Conservation (phyloP, 2,797 vertebrate species). For the Melanotaenia parkinsoni region DNA sequence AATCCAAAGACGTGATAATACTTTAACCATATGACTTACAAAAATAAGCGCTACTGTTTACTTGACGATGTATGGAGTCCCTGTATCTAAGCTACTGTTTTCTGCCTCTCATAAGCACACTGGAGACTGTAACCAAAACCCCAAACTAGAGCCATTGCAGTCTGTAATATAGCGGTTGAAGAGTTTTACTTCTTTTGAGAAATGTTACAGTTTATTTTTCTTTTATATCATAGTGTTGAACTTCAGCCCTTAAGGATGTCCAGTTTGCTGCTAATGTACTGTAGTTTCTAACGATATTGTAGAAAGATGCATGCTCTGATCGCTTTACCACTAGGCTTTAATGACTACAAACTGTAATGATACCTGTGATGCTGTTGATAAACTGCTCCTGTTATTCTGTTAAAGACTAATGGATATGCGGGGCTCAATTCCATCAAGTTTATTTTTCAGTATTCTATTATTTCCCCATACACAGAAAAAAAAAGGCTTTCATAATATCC, state of each 20-base stretch:
- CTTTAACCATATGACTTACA: constrained; percentile 94
- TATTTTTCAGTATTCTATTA: constrained; percentile 69
- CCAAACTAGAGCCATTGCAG: constrained; percentile 89
- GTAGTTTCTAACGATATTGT: constrained; percentile 86
- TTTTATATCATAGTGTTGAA: constrained; percentile 79
- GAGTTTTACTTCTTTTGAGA: constrained; percentile 84
- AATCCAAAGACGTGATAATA: constrained; percentile 99
- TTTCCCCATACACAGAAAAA: constrained; percentile 81
- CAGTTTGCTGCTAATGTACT: constrained; percentile 94
- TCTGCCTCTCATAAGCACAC: constrained; percentile 95
- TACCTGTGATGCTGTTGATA: constrained; percentile 83
- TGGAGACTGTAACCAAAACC: constrained; percentile 91
- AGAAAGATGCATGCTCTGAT: constrained; percentile 91
- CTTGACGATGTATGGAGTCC: constrained; percentile 95
- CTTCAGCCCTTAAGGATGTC: constrained; percentile 91
- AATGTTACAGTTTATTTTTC: constrained; percentile 81
- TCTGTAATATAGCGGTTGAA: constrained; percentile 88
- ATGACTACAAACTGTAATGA: constrained; percentile 90
- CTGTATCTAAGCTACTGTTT: constrained; percentile 93
- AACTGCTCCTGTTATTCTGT: constrained; percentile 78
- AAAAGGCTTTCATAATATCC: constrained; percentile 59
- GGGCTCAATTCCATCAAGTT: constrained; percentile 79
- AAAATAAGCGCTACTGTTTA: constrained; percentile 98
- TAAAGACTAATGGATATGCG: constrained; percentile 74
- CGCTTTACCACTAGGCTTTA: constrained; percentile 90